Evolutionary conservation across 2,113 vertebrate species (phyloP).

Genomic region (Trichechus manatus): DNA sequence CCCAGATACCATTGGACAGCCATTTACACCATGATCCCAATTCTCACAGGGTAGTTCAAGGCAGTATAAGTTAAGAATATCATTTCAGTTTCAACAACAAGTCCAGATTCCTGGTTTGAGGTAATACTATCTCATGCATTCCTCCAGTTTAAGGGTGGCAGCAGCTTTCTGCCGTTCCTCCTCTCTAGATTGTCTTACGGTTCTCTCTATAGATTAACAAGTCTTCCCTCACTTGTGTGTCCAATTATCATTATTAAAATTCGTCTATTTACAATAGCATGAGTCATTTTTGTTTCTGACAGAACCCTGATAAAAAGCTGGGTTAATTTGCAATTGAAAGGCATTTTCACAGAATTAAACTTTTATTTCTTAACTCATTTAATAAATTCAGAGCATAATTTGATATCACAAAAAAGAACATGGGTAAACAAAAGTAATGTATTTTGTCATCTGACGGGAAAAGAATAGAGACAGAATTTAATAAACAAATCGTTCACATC

Average conservation of each 20-base stretch:
- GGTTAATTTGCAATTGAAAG: conserved; percentile 36
- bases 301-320: conserved; percentile 7
- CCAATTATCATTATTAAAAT: not conserved
- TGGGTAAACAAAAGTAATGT: not conserved
- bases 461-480: not conserved
- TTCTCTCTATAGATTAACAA: not conserved
- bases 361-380: conserved; percentile 32
- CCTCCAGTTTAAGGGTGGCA: not conserved
- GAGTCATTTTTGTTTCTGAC: conserved; percentile 18
- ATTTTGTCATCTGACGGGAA: not conserved
- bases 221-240: not conserved
- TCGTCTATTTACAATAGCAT: not conserved
- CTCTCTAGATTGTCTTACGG: not conserved
- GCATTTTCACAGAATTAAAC: not conserved
- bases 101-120: not conserved
- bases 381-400: not conserved
- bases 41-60: not conserved
- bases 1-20: not conserved
- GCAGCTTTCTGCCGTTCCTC: not conserved
- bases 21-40: no score
- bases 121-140: not conserved
- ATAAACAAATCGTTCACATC: not conserved
- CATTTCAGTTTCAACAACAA: not conserved
- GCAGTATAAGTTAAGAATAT: not conserved
- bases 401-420: not conserved